Percentiles rank a stretch among this genome's conserved stretches.
phyloP scores from a whole-genome alignment of 1,140 invertebrate genomes.

The Eulimnadia texana region DNA sequence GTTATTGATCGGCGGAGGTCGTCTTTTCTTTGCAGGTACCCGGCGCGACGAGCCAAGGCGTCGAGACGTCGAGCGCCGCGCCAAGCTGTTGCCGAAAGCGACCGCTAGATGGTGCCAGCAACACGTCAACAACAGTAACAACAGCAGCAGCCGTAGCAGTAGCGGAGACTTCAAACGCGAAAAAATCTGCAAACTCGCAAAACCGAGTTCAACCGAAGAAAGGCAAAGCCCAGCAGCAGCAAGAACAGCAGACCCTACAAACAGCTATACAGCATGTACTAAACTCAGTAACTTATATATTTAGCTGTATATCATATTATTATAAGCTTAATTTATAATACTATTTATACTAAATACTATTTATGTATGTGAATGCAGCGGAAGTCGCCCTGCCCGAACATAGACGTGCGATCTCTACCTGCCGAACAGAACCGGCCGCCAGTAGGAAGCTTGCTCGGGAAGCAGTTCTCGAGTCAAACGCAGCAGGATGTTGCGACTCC shows the following conservation, averaged over 20 bases:
- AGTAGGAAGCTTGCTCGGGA: slow-evolving; percentile 15
- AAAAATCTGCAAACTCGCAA: too few species aligned
- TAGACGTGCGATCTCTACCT: slow-evolving; percentile 35
- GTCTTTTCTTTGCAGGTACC: not conserved
- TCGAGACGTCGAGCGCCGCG: not conserved
- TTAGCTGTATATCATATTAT: too few species aligned
- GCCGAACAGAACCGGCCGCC: slow-evolving; percentile 29
- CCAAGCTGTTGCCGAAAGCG: not conserved
- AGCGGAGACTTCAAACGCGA: too few species aligned
- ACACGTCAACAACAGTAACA: not conserved
- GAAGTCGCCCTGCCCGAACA: slow-evolving; percentile 35
- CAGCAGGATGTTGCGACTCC: slow-evolving; percentile 6
- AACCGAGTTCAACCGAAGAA: too few species aligned
- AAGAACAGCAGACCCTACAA: not conserved
- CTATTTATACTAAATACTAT: too few species aligned
- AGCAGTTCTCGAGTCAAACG: not conserved
- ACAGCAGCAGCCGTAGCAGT: slow-evolving; percentile 14
- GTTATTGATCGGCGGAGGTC: not conserved
- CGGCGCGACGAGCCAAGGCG: not conserved
- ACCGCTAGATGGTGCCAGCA: not conserved
- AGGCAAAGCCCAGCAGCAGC: not conserved
- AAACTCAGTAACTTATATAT: too few species aligned
- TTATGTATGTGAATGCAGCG: too few species aligned
- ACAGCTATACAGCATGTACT: not conserved
- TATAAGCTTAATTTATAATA: too few species aligned